Evolutionary conservation across 2,797 vertebrate species (phyloP).

Genomic region (Sphenodon punctatus): DNA sequence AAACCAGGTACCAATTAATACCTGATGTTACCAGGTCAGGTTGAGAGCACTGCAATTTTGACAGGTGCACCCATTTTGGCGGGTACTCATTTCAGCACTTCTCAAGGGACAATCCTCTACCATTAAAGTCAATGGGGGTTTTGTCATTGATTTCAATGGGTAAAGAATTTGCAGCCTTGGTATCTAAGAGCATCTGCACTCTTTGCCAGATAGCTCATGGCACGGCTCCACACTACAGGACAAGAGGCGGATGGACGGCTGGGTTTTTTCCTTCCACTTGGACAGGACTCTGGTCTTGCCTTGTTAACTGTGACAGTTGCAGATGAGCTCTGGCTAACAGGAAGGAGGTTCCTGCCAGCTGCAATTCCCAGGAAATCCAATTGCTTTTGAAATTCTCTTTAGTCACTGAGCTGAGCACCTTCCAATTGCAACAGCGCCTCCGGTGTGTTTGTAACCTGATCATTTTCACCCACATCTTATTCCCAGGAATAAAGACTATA

Average conservation of each 20-base stretch:
- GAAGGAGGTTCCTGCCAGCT: neutral
- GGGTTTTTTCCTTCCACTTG: neutral
- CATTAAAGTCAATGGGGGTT: too few species aligned
- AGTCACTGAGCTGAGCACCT: too few species aligned
- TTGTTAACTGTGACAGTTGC: neutral
- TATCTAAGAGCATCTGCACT: neutral
- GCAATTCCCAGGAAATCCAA: neutral
- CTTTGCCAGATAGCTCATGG: neutral
- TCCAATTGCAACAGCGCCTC: neutral
- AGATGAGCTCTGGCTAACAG: neutral
- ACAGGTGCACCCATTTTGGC: too few species aligned
- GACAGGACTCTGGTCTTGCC: neutral
- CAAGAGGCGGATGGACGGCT: neutral
- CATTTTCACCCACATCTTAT: neutral
- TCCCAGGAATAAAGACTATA: neutral
- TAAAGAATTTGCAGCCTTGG: too few species aligned
- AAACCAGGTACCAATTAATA: too few species aligned
- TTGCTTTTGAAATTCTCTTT: too few species aligned
- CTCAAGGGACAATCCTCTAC: too few species aligned
- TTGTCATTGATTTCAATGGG: too few species aligned
- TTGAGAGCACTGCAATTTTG: too few species aligned
- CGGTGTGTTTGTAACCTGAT: too few species aligned
- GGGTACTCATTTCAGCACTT: too few species aligned
- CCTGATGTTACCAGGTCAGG: too few species aligned
- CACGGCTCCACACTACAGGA: neutral